Conservation (phyloP, 2,888 invertebrate genomes). For the Scaptomyza tumidula region DNA sequence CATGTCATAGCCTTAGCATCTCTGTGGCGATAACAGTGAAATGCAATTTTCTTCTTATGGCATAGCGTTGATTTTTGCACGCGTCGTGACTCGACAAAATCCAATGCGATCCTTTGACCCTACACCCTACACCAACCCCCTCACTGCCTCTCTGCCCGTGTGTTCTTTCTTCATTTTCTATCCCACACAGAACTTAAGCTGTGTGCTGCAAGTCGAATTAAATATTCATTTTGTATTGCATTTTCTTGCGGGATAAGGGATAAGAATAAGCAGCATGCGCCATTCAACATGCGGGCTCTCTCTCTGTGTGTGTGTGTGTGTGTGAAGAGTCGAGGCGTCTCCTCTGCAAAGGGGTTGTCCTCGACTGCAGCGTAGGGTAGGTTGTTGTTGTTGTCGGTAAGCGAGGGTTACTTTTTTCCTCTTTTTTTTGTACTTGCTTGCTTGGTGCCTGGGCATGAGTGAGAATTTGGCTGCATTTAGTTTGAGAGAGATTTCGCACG, state of each 20-base stretch:
- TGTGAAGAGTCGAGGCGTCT: background rate
- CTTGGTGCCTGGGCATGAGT: conserved; percentile 9
- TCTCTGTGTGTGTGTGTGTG: background rate
- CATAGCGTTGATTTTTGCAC: conserved; percentile 71
- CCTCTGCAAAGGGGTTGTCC: conserved; percentile 4
- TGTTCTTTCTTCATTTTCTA: background rate
- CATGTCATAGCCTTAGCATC: conserved; percentile 23
- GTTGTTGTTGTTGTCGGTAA: background rate
- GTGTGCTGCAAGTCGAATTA: conserved; percentile 47
- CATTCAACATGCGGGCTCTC: conserved; percentile 19
- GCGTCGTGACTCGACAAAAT: conserved; percentile 51
- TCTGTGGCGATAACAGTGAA: conserved; percentile 61
- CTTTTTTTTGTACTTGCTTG: background rate
- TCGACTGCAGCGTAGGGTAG: background rate
- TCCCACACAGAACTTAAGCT: conserved; percentile 6
- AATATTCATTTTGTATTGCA: conserved; percentile 79
- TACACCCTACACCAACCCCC: background rate
- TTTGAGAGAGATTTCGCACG: conserved; percentile 77
- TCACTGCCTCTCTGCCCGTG: background rate
- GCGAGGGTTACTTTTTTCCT: background rate
- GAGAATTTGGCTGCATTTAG: conserved; percentile 66
- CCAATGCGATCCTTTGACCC: conserved; percentile 16
- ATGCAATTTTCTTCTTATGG: conserved; percentile 75
- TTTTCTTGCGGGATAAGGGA: conserved; percentile 45
- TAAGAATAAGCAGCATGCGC: background rate